Conservation (phyloP, 2,888 invertebrate species). For the Melipona beecheii region DNA sequence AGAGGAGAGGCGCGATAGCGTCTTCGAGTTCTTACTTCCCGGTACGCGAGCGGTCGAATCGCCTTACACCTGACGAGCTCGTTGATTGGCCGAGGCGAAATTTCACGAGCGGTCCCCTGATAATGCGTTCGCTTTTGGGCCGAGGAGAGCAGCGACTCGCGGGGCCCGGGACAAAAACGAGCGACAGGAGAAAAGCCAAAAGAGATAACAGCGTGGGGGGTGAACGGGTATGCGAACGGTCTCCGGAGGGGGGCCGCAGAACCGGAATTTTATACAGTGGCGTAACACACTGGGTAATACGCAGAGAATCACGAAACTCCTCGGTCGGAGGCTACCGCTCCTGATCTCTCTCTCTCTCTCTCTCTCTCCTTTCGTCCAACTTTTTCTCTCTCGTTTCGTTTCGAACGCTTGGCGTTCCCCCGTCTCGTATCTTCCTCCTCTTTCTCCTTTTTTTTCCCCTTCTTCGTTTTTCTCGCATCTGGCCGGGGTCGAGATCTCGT, state of each 20-base stretch:
- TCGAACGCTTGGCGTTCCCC: not conserved
- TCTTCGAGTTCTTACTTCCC: slow-evolving; percentile 30
- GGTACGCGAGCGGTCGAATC: slow-evolving; percentile 23
- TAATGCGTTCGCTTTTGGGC: slow-evolving; percentile 68
- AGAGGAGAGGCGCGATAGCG: slow-evolving; percentile 48
- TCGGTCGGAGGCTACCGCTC: slow-evolving; percentile 55
- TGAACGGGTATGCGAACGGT: slow-evolving; percentile 63
- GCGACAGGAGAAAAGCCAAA: slow-evolving; percentile 61
- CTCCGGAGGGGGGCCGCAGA: slow-evolving; percentile 75
- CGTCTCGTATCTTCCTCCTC: not conserved
- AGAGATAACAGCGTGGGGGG: slow-evolving; percentile 67
- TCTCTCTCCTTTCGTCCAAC: not conserved
- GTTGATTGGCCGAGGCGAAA: slow-evolving; percentile 66
- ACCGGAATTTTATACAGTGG: slow-evolving; percentile 83
- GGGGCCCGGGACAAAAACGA: slow-evolving; percentile 64
- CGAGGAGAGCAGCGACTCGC: slow-evolving; percentile 49
- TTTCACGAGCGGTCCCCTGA: slow-evolving; percentile 64
- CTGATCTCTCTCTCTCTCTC: not conserved
- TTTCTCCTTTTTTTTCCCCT: not conserved
- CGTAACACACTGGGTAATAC: slow-evolving; percentile 78
- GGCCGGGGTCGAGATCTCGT: slow-evolving; percentile 60
- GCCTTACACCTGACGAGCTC: slow-evolving; percentile 53
- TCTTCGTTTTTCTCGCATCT: slow-evolving; percentile 13
- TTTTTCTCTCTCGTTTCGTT: not conserved
- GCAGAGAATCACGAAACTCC: slow-evolving; percentile 68